These are phyloP conservation scores for Metopolophium dirhodum DNA, from an alignment of 1,140 invertebrate genomes.

Conservation along the genomic window DNA sequence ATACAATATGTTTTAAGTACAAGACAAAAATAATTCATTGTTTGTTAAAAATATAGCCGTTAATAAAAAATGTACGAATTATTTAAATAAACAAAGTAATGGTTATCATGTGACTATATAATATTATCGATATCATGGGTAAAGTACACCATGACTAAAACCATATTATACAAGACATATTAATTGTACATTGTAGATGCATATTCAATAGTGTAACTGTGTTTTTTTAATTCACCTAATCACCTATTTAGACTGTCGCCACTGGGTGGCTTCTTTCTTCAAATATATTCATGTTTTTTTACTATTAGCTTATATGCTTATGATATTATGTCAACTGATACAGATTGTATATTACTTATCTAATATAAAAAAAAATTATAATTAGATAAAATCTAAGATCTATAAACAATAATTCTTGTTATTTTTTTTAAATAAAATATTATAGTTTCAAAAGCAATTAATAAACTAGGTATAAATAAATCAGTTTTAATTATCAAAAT, in stretches of 20 bases:
- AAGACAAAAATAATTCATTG: slow-evolving; percentile 3
- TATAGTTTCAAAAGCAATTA: background rate
- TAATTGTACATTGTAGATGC: background rate
- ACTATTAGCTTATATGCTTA: too few relatives aligned
- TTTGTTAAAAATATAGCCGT: background rate
- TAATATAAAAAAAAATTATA: too few relatives aligned
- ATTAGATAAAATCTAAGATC: too few relatives aligned
- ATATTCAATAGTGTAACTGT: background rate
- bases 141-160: background rate
- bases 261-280: too few relatives aligned
- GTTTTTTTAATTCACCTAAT: background rate
- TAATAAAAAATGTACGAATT: background rate
- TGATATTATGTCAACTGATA: too few relatives aligned
- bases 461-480: background rate
- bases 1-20: slow-evolving; percentile 16
- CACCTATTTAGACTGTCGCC: too few relatives aligned
- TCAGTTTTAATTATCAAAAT: background rate
- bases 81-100: background rate
- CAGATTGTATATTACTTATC: too few relatives aligned
- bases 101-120: background rate
- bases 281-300: too few relatives aligned
- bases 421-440: too few relatives aligned
- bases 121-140: background rate
- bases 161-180: background rate
- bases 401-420: too few relatives aligned